Evolutionary conservation across 2,113 vertebrate genomes (phyloP), one percentile per base, ranked within the genome.

Genomic region (Vanacampus margaritifer): DNA sequence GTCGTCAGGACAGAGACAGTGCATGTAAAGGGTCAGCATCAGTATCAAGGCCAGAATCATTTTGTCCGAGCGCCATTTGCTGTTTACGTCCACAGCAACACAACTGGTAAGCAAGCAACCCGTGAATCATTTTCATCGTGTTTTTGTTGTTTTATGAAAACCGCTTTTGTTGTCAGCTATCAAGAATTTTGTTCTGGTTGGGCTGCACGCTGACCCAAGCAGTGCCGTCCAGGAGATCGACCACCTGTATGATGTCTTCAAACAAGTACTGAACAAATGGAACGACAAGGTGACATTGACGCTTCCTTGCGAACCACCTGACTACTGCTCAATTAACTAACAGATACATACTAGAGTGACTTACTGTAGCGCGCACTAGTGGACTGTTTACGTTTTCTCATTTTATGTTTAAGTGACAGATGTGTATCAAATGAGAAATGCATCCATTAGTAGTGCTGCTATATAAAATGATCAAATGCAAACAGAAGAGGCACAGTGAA

Each of bases 191-290:
- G 11, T 80, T 6, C 6, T 90, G 82, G 64, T 89, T 6, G 73
- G 88, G 5, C 72, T 90, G 43, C 79, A 82, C 75, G 19, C 74
- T 0, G 68, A 81, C 0, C 67, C 79, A 0, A 0, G 0, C 0
- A 21, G 53, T 3, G 84, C 82, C 2, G 26, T 88, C 3, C 13
- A 83, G 73, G 89, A 90, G 81, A 79, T 90, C 1, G 54, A 90
- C 69, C 61, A 7, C 0, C 86, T 90, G 9, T 81, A 86, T 2
- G 82, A 90, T 21, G 86, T 89, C 64, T 87, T 84, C 8, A 0
- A 39, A 51, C 76, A 84, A 12, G 79, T 89, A 61, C 23, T 35
- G 50, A n/a, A 41, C 6, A 81, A 58, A 23, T 89, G 84, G 85
- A 74, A 83, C 3, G 87, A 84, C 75, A 10, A 0, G 76, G 89